A percentile compares a stretch with the other conserved stretches of the same genome.
Evolutionary conservation across 2,113 vertebrate species (phyloP).

Genomic region (Macrotus californicus): DNA sequence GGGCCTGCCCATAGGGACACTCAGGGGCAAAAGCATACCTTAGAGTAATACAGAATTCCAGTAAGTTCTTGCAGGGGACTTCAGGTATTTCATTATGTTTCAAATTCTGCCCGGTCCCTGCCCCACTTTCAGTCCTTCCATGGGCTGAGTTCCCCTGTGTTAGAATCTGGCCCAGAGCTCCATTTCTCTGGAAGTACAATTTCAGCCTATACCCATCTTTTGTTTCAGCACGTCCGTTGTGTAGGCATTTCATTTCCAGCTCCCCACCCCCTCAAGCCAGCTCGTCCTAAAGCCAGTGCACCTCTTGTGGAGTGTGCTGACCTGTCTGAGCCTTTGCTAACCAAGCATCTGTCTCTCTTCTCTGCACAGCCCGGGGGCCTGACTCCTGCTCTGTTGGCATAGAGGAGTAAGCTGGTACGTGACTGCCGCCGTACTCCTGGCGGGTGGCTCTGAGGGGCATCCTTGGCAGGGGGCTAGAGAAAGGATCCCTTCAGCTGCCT

Average conservation of each 20-base stretch:
- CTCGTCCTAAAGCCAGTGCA: neutral
- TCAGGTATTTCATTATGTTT: neutral
- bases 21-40: neutral
- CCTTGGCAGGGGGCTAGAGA: neutral
- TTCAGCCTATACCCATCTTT: neutral
- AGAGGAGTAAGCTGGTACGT: conserved; percentile 95
- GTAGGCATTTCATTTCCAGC: neutral
- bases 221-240: neutral
- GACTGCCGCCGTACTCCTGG: conserved; percentile 41
- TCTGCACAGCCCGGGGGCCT: conserved; percentile 89
- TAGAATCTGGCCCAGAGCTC: neutral
- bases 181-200: neutral
- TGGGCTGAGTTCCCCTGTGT: rapidly evolving
- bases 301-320: conserved; percentile 31
- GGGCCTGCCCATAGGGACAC: neutral
- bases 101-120: neutral
- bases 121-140: rapidly evolving
- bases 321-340: conserved; percentile 74
- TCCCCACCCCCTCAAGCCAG: neutral
- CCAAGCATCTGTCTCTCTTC: conserved; percentile 79
- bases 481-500: neutral
- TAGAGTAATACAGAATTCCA: neutral
- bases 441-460: neutral
- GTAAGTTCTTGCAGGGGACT: neutral
- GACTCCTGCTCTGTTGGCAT: conserved; percentile 95